Base-by-base conservation (phyloP, 1,140 invertebrate species). In the Phthorimaea operculella region DNA sequence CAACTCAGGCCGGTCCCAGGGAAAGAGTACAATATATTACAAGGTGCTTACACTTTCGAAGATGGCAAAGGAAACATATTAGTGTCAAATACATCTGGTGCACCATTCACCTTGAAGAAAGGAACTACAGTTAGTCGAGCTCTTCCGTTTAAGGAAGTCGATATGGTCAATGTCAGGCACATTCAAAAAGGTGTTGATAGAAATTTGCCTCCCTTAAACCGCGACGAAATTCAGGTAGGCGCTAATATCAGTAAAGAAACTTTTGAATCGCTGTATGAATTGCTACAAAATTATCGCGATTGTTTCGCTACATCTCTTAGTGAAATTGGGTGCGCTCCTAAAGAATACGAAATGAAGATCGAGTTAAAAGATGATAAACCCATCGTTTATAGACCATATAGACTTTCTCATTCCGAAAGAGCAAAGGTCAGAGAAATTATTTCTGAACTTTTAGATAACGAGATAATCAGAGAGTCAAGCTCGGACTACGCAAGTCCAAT, bases 401-500 rank as follows among this genome's bases (percentile, higher is more conserved):
- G 52, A 18, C 42, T 54, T 15, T 45, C 52, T 7, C n/a, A 45
- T 21, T 8, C 12, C 1, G 52, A 54, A 54, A 17, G 52, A 10
- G 7, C 28, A 2, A 45, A 17, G 12, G 52, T 54, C n/a, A n/a
- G 42, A 10, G 21, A 44, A 9, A 17, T 54, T 9, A 33, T 54
- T 15, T 11, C 6, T 45, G 52, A 45, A 21, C 9, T 54, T 10
- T 33, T 54, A 28, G 63, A 67, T 2, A 45, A 39, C 45, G 70
- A 67, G 6, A 69, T 85, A 0, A 74, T 85, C 33, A 45, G 64
- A 28, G 52, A 62, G 33, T 79, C 72, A n/a, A 50, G 50, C 34
- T 81, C 74, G n/a, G 47, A 53, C 5, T 64, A 51, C 44, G 49
- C 60, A 4, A 52, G 50, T 11, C 56, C 63, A 12, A 48, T 65